A percentile compares a stretch with the other conserved stretches of the same genome.
Evolutionary conservation across 2,797 vertebrate genomes (phyloP).

Genomic region (Bovichtus diacanthus): DNA sequence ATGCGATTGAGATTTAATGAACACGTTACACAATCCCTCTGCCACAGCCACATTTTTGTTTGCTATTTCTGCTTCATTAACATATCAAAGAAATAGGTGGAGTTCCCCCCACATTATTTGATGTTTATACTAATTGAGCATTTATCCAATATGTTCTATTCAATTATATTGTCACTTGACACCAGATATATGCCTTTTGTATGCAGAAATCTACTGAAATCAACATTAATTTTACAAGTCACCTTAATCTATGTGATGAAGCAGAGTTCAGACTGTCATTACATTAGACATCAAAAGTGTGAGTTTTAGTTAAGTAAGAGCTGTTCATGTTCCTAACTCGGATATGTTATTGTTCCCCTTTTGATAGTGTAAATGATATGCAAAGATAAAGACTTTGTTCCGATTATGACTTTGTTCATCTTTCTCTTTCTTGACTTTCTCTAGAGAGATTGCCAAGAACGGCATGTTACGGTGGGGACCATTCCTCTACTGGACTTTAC

Average conservation of each 20-base stretch:
- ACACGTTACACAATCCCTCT: not conserved
- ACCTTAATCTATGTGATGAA: not conserved
- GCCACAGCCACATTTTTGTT: not conserved
- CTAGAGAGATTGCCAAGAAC: constrained; percentile 94
- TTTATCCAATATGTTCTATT: not conserved
- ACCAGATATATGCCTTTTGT: not conserved
- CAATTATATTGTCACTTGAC: not conserved
- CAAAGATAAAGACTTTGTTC: not conserved
- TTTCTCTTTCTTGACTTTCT: constrained; percentile 9
- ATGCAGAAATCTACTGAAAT: not conserved
- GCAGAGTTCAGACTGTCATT: not conserved
- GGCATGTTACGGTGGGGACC: constrained; percentile 93
- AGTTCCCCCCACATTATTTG: not conserved
- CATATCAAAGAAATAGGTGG: not conserved
- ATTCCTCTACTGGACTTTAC: constrained; percentile 95
- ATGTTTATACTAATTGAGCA: not conserved
- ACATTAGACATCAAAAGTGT: not conserved
- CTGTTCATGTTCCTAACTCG: not conserved
- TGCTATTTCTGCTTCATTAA: not conserved
- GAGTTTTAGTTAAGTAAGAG: not conserved
- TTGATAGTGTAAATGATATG: not conserved
- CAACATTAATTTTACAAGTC: not conserved
- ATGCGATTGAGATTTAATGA: not conserved
- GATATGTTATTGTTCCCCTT: not conserved
- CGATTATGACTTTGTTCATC: not conserved